Base-by-base conservation (phyloP, 1,140 invertebrate genomes). In the Leptinotarsa lineolata region DNA sequence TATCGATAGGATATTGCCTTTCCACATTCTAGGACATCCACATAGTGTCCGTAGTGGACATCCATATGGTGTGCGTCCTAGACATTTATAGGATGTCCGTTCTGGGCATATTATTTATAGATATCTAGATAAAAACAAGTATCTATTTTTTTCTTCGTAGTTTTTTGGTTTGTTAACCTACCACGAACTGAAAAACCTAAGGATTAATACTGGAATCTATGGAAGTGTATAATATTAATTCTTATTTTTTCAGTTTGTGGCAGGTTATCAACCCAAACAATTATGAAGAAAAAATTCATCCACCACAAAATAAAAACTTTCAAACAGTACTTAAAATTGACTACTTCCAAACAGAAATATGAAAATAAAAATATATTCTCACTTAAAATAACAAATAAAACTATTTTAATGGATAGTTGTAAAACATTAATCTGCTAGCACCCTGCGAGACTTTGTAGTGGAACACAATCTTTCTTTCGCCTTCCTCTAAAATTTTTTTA, bases 401-500 rank as follows among this genome's bases (percentile, higher is more conserved):
- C 13, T 61, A 61, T 61, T 12, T 61, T 18, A 2, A 61, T 61
- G 45, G 11, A 46, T 12, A 46, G 18, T 61, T n/a, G 11, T 15
- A 11, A 15, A n/a, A 61, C n/a, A 15, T 61, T n/a, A 15, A 61
- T n/a, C 15, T 61, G 59, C 1, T 61, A n/a, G 59, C 59, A n/a
- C 59, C 59, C 18, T 61, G 59, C 21, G 21, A 61, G 59, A 61
- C 21, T 61, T 61, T 6, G 11, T 61, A 4, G 12, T 61, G 11
- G n/a, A 11, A 22, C 59, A 61, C n/a, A 61, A n/a, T n/a, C 59
- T 61, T 22, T 61, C 59, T n/a, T n/a, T 61, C 18, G 59, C 59
- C 59, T 4, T 61, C 4, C 59, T 61, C 59, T 2, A 61, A 61
- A 15, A 61, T 61, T 61, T 61, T n/a, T 61, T 61, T 1, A 16